Evolutionary conservation across 2,113 vertebrate species (phyloP), one percentile per base, ranked within the genome.

Genomic region (Myiopsitta monachus): DNA sequence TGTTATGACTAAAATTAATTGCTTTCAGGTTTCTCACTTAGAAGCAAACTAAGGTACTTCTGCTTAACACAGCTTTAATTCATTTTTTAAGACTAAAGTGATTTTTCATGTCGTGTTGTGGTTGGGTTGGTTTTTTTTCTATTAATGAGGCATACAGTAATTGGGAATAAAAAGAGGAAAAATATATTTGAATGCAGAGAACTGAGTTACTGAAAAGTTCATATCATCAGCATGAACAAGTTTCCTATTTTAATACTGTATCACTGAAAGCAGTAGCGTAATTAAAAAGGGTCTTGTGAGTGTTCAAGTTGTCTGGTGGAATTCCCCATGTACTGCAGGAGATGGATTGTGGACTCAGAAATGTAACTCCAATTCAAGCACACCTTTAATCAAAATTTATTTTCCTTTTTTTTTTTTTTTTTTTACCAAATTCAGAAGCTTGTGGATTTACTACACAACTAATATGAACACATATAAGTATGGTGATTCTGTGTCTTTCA

Each of bases 61-160:
- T 92, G 72, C 69, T 84, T 61, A 92, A 87, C 6, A 47, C 41
- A 55, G 43, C 47, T 87, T 92, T 75, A 43, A 38, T 78, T 92
- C 43, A 18, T 75, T 92, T 92, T 87, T 38, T 64, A 47, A 84
- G 43, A 57, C 61, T 84, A 2, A 68, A 78, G 57, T 83, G 79
- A 80, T 94, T 93, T 94, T 96, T 96, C 63, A 55, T 88, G 59
- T 95, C 75, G 27, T 83, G 67, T 64, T 80, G 21, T 59, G 33
- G 14, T 36, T 63, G 19, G 41, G 47, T 14, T 13, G 22, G 26
- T 95, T 89, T 91, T 74, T 90, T 94, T n/a, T 8, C 74, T 59
- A 55, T 85, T 93, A 91, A 94, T 91, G 67, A 97, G 13, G 52
- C 49, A 46, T 62, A 33, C 33, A 61, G 14, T 82, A 81, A 84